Evolutionary conservation across 2,797 vertebrate genomes (phyloP).

Genomic region (Hybognathus amarus): DNA sequence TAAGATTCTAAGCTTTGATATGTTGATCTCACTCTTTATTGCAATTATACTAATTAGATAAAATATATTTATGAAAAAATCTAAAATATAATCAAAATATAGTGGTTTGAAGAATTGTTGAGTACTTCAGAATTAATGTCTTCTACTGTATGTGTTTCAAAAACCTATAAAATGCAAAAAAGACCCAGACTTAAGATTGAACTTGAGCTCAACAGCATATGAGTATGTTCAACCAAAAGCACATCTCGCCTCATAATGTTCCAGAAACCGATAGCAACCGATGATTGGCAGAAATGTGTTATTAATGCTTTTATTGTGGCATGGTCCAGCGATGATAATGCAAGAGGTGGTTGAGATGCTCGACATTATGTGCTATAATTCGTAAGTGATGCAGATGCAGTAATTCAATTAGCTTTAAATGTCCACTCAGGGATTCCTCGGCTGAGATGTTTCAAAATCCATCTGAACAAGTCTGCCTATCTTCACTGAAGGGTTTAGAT

Average conservation of each 20-base stretch:
- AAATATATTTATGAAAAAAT: neutral
- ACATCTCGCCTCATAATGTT: neutral
- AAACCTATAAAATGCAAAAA: neutral
- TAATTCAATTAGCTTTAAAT: conserved; percentile 14
- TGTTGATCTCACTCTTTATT: neutral
- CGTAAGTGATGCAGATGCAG: neutral
- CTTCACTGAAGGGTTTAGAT: neutral
- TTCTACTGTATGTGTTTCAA: neutral
- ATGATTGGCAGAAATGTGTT: conserved; percentile 18
- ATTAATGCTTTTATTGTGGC: conserved; percentile 22
- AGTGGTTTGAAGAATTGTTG: neutral
- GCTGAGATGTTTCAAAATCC: neutral
- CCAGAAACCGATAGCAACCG: neutral
- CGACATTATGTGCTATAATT: neutral
- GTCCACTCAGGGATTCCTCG: conserved; percentile 7
- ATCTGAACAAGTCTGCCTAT: no score
- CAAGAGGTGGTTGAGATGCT: neutral
- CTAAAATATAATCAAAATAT: neutral
- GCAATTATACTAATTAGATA: neutral
- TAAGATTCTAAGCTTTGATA: neutral
- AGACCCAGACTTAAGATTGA: neutral
- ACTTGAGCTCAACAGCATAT: neutral
- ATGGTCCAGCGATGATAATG: neutral
- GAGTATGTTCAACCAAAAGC: neutral
- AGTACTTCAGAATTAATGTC: neutral